phyloP scores from a whole-genome alignment of 2,888 invertebrate genomes.

The Meiosimyza platycephala region DNA sequence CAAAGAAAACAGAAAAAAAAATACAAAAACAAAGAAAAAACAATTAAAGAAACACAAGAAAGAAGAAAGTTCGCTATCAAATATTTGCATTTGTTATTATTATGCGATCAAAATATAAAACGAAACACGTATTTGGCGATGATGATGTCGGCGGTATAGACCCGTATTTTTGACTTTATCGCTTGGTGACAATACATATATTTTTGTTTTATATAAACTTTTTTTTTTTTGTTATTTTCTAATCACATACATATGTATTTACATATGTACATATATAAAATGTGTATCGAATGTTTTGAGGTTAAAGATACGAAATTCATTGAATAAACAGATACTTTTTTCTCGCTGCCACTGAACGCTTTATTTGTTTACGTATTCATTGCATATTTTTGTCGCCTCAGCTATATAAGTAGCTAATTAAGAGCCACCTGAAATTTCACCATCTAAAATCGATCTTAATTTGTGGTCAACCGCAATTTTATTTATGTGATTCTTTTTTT shows the following conservation, averaged over 20 bases:
- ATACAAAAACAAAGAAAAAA: background rate
- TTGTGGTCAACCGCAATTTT: conserved; percentile 13
- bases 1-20: too few relatives aligned
- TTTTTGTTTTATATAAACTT: conserved; percentile 32
- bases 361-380: background rate
- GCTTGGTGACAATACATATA: conserved; percentile 31
- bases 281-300: conserved; percentile 23
- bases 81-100: conserved; percentile 20
- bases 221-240: conserved; percentile 22
- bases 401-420: background rate
- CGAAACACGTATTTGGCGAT: too few relatives aligned
- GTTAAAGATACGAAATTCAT: conserved; percentile 13
- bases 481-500: background rate
- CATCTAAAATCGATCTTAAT: conserved; percentile 17
- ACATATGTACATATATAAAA: conserved; percentile 21
- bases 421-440: conserved; percentile 11
- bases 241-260: conserved; percentile 1
- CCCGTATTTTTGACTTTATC: conserved; percentile 39
- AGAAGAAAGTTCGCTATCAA: background rate
- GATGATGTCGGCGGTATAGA: too few relatives aligned
- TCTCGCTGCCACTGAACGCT: background rate
- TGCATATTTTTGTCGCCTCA: background rate
- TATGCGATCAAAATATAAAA: conserved; percentile 10
- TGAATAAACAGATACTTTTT: background rate
- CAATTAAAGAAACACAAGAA: background rate